A percentile compares a stretch with the other conserved stretches of the same genome.
Evolutionary conservation across 2,113 vertebrate genomes (phyloP).

Genomic region (Ophthalmolycus amberensis): DNA sequence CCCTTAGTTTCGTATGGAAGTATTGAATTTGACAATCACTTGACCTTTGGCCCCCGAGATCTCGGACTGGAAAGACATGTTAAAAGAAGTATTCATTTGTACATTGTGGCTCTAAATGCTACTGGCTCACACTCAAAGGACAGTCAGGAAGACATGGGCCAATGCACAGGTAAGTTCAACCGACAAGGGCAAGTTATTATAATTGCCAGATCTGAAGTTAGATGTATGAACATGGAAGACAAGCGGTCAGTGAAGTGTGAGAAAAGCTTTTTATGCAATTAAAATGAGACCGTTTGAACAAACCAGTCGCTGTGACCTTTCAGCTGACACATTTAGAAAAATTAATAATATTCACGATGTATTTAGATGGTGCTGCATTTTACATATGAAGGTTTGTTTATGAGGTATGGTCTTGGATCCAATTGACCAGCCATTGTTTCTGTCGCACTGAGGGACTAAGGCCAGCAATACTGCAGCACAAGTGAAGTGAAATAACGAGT

Average conservation of each 20-base stretch:
- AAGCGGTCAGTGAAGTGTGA: neutral
- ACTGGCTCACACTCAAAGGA: conserved; percentile 19
- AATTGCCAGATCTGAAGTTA: conserved; percentile 1
- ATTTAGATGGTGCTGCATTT: neutral
- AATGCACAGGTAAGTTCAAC: conserved; percentile 21
- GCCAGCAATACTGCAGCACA: neutral
- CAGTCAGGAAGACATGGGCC: conserved; percentile 24
- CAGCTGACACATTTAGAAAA: neutral
- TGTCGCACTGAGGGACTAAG: neutral
- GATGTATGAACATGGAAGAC: conserved; percentile 17
- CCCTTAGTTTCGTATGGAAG: neutral
- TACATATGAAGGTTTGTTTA: neutral
- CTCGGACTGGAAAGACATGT: conserved; percentile 47
- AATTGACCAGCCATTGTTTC: neutral
- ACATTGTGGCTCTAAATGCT: conserved; percentile 15
- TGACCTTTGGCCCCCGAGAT: conserved; percentile 9
- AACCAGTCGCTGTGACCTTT: neutral
- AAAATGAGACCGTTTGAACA: neutral
- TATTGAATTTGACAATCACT: conserved; percentile 11
- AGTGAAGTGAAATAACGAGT: neutral
- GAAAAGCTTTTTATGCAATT: neutral
- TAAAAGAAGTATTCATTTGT: conserved; percentile 47
- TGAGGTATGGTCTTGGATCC: neutral
- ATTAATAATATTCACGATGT: neutral
- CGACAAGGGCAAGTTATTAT: conserved; percentile 25